Conservation (phyloP, 2,113 vertebrate genomes). For the Oxygymnocypris stewartii region DNA sequence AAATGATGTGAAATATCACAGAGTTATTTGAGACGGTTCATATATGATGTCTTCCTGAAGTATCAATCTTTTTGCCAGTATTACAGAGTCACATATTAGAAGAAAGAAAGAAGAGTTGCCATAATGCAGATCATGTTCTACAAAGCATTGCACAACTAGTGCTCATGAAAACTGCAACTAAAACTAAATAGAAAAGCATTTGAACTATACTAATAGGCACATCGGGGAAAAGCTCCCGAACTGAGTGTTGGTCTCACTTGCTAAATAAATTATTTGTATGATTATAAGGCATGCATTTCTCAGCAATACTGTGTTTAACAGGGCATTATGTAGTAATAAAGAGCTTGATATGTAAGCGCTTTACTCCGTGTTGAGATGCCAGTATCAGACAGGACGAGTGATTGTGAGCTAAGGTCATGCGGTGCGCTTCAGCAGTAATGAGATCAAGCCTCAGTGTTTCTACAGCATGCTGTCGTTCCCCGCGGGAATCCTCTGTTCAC, state of each 20-base stretch:
- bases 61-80: no score
- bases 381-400: not conserved
- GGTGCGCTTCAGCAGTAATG: conserved; percentile 30
- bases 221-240: not conserved
- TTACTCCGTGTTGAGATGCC: not conserved
- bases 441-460: conserved; percentile 15
- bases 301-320: not conserved
- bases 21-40: no score
- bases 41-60: no score
- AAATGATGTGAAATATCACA: no score
- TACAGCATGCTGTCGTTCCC: conserved; percentile 1
- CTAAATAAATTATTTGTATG: not conserved
- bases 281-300: not conserved
- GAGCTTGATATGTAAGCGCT: not conserved
- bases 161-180: not conserved
- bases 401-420: conserved; percentile 13
- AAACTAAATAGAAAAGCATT: not conserved
- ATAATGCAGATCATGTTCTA: no score
- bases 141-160: no score
- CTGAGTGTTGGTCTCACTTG: not conserved
- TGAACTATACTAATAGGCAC: not conserved
- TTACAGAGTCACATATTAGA: no score
- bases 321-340: not conserved
- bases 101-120: no score
- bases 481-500: conserved; percentile 4